A percentile compares a stretch with the other conserved stretches of the same genome.
These are phyloP conservation scores for Fragum whitleyi DNA, from an alignment of 2,888 invertebrate genomes.

Conservation along the genomic window DNA sequence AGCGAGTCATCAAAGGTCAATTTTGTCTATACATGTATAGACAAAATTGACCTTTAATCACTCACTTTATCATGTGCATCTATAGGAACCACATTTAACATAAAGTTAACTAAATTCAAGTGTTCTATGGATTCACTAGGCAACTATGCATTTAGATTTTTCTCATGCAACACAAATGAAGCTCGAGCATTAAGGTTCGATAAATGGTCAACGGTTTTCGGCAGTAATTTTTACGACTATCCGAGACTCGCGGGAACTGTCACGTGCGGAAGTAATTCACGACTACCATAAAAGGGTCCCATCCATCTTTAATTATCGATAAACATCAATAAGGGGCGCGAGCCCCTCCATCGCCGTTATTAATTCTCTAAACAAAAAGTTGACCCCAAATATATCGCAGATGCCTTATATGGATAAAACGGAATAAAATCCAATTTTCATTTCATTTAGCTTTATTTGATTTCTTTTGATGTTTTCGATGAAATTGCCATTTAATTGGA, in stretches of 20 bases:
- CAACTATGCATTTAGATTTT: too few species aligned
- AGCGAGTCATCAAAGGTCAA: too few species aligned
- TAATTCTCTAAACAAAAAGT: conserved; percentile 2
- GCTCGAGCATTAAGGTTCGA: too few species aligned
- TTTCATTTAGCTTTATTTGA: not conserved
- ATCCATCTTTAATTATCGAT: conserved; percentile 19
- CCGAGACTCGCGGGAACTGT: not conserved
- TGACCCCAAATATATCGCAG: conserved; percentile 9
- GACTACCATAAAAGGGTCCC: conserved; percentile 1
- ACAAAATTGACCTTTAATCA: too few species aligned
- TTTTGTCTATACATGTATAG: too few species aligned
- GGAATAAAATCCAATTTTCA: not conserved
- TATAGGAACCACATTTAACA: too few species aligned
- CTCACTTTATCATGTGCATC: too few species aligned
- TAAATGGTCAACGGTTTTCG: not conserved
- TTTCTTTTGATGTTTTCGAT: not conserved
- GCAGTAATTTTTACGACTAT: not conserved
- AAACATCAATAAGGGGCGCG: conserved; percentile 20
- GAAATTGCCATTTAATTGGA: not conserved
- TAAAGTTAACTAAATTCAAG: too few species aligned
- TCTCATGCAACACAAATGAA: too few species aligned
- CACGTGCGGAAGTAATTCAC: conserved; percentile 10
- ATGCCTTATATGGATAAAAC: not conserved
- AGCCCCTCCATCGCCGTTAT: not conserved
- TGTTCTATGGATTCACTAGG: too few species aligned